Conservation (phyloP, 2,888 invertebrate genomes). For the Eupithecia dodoneata region DNA sequence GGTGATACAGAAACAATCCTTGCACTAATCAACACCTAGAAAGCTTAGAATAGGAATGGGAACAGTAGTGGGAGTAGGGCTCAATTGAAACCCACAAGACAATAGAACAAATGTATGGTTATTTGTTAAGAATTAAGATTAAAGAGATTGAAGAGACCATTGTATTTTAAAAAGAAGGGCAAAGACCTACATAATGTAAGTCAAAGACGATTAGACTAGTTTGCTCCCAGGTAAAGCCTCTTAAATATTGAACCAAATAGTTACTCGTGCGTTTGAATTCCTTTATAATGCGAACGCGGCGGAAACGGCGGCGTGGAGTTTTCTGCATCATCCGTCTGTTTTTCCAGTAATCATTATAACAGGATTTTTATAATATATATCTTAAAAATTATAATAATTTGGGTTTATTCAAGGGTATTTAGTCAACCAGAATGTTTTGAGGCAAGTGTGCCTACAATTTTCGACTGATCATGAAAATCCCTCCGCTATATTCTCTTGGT, state of each 20-base stretch:
- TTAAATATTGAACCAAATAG: not conserved
- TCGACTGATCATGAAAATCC: too few species aligned
- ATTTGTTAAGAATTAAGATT: not conserved
- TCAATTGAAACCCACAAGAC: not conserved
- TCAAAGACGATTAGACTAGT: not conserved
- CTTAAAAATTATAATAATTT: too few species aligned
- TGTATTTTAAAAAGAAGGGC: not conserved
- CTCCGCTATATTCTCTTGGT: too few species aligned
- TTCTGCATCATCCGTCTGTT: too few species aligned
- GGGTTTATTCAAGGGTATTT: too few species aligned
- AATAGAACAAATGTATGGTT: not conserved
- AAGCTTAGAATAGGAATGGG: not conserved
- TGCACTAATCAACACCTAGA: not conserved
- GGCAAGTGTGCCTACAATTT: too few species aligned
- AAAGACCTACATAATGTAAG: not conserved
- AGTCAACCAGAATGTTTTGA: too few species aligned
- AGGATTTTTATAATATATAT: too few species aligned
- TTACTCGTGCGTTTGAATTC: not conserved
- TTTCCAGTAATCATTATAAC: too few species aligned
- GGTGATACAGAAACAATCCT: not conserved
- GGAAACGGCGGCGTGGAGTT: too few species aligned
- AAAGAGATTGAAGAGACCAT: not conserved
- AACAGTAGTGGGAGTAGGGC: not conserved
- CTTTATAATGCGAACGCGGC: too few species aligned
- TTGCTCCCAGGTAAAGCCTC: not conserved